Evolutionary conservation across 2,888 invertebrate genomes (phyloP), one percentile per base, ranked within the genome.

Genomic region (Agrochola macilenta): DNA sequence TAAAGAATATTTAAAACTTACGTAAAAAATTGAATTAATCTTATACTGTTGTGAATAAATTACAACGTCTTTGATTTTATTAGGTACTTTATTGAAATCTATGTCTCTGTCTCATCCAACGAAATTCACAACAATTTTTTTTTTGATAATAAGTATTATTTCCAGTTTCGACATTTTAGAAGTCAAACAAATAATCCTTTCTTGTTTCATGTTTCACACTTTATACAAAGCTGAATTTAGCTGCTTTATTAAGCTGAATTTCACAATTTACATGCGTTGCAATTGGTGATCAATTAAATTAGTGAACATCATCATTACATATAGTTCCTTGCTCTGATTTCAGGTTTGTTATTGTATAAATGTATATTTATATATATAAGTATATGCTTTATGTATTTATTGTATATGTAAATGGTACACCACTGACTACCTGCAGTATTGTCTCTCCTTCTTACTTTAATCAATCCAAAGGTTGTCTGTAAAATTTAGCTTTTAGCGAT

Each of bases 1-100:
- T 35, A 4, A 43, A 64, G 58, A 39, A 35, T 76, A 57, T 72
- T 52, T 78, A 39, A 60, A 57, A 35, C 7, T 49, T n/a, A 26
- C 5, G 9, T 46, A 60, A 30, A 61, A 57, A 61, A 1, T 0
- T 8, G 0, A 11, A 49, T 39, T 30, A 1, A 49, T 49, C 12
- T 54, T 8, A 9, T 9, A 23, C 3, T 35, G 4, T 54, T 35
- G n/a, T 43, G 60, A 61, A 79, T 54, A 54, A 54, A 71, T 61
- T 7, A 61, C n/a, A 20, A 20, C 14, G 49, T 39, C 9, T 72
- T 20, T 23, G n/a, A 71, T 49, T n/a, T 20, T 17, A 65, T 26
- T 65, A 26, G 17, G 1, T 43, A n/a, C 14, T 39, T 23, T 64
- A 14, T 26, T 65, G 11, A 9, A 35, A 54, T 68, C 5, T 9